Percentiles rank a stretch among this genome's conserved stretches.
Evolutionary conservation across 2,797 vertebrate genomes (phyloP).

Genomic region (Pseudotriccus pelzelni): DNA sequence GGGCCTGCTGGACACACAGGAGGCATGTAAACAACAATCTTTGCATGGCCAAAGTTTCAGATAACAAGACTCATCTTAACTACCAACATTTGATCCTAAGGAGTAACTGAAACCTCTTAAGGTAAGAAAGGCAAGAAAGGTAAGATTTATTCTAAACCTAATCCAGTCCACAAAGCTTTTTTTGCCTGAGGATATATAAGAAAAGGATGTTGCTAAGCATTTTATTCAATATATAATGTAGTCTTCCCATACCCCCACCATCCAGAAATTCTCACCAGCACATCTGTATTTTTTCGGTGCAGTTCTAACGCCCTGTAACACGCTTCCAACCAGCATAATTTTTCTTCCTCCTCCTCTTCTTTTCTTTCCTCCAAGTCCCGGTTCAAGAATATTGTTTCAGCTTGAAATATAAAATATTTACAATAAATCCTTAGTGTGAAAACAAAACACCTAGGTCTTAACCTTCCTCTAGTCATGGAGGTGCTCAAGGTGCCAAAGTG

Average conservation of each 20-base stretch:
- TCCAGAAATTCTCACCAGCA: slow-evolving; percentile 81
- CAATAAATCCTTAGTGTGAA: neutral
- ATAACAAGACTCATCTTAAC: neutral
- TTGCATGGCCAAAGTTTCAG: neutral
- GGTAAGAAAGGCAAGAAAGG: neutral
- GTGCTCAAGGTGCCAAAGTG: neutral
- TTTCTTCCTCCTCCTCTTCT: slow-evolving; percentile 78
- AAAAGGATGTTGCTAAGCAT: neutral
- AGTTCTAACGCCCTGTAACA: slow-evolving; percentile 87
- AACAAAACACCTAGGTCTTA: neutral
- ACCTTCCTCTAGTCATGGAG: neutral
- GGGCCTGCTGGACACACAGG: neutral
- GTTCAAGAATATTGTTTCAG: slow-evolving; percentile 90
- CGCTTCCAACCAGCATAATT: slow-evolving; percentile 86
- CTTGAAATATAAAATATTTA: slow-evolving; percentile 73
- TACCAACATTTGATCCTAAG: neutral
- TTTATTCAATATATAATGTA: neutral
- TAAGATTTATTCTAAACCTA: neutral
- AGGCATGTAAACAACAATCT: neutral
- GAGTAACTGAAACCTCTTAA: neutral
- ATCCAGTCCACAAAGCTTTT: neutral
- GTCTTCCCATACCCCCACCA: neutral
- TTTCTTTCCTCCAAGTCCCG: slow-evolving; percentile 79
- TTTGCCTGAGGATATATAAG: neutral
- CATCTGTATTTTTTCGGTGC: slow-evolving; percentile 82